Base-by-base conservation (phyloP, 64 coral and sea anemone genomes). In the Catalaphyllia jardinei region DNA sequence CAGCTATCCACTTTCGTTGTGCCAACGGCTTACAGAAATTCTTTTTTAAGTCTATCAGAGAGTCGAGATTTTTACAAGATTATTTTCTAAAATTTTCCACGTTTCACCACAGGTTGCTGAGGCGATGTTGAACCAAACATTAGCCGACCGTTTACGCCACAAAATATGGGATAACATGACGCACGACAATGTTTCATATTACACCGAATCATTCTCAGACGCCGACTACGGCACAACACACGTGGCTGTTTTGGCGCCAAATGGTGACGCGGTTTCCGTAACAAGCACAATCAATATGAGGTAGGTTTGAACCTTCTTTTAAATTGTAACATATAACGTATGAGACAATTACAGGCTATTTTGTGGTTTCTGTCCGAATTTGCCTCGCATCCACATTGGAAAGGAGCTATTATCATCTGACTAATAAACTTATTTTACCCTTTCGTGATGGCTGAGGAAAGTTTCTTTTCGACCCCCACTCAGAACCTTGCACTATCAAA, bases 241-340 rank as follows among this genome's bases (percentile, higher is more conserved):
- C 27, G 20, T 98, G 74, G 77, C 90, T 71, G 96, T 98, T 13
- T 22, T 95, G 28, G 93, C 91, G 24, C 61, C 83, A 18, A 83
- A 93, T n/a, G 96, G 96, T 11, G 94, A 98, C 33, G 96, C 96
- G 22, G 96, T 98, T 49, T 89, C 90, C 19, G 73, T 98, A n/a
- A 98, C 96, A 19, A 91, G 87, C 49, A 93, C 93, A 22, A 88
- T 98, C 25, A 95, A 95, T 51, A 82, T 72, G 29, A 74, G 91
- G 96, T 98, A 79, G 12, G 81, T 71, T 79, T 29, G n/a, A 19
- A 9, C 0, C 18, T 49, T 8, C 16, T 46, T 10, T 38, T 35
- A 35, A 35, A 3, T 35, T 35, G 3, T 35, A 35, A 35, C 33
- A 35, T 35, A 35, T 35, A 35, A 35, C 33, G 33, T 35, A 35